Evolutionary conservation across 1,140 invertebrate species (phyloP).

Genomic region (Drosophila prosaltans): DNA sequence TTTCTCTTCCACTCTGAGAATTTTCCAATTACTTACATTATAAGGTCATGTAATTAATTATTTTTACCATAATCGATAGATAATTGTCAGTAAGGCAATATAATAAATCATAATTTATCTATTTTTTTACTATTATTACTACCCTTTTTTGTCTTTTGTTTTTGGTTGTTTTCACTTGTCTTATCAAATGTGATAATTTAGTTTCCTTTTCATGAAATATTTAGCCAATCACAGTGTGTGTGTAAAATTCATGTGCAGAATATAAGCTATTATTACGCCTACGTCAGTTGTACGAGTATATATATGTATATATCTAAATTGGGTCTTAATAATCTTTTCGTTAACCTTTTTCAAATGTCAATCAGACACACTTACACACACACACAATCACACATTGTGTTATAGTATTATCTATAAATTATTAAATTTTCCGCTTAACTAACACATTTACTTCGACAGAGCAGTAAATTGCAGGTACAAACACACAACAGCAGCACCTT

Average conservation of each 20-base stretch:
- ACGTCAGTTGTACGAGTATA: not conserved
- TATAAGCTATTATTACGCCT: not conserved
- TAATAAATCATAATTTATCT: too few relatives aligned
- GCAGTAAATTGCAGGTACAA: conserved; percentile 14
- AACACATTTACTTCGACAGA: conserved; percentile 32
- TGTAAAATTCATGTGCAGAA: not conserved
- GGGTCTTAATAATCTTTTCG: conserved; percentile 21
- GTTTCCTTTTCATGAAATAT: not conserved
- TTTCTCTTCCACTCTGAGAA: too few relatives aligned
- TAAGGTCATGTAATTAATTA: too few relatives aligned
- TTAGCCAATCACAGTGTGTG: not conserved
- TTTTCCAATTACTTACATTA: too few relatives aligned
- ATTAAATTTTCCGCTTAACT: conserved; percentile 64
- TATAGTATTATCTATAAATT: conserved; percentile 49
- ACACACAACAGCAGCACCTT: too few relatives aligned
- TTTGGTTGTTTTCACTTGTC: too few relatives aligned
- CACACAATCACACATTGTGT: conserved; percentile 1
- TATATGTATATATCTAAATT: conserved; percentile 19
- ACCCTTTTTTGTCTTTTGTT: too few relatives aligned
- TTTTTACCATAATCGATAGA: too few relatives aligned
- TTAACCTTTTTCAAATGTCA: conserved; percentile 25
- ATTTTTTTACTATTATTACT: too few relatives aligned
- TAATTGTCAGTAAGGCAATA: too few relatives aligned
- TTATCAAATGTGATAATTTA: not conserved
- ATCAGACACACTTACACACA: conserved; percentile 7